Evolutionary conservation across 2,113 vertebrate species (phyloP), one percentile per base, ranked within the genome.

Genomic region (Platysternon megacephalum): DNA sequence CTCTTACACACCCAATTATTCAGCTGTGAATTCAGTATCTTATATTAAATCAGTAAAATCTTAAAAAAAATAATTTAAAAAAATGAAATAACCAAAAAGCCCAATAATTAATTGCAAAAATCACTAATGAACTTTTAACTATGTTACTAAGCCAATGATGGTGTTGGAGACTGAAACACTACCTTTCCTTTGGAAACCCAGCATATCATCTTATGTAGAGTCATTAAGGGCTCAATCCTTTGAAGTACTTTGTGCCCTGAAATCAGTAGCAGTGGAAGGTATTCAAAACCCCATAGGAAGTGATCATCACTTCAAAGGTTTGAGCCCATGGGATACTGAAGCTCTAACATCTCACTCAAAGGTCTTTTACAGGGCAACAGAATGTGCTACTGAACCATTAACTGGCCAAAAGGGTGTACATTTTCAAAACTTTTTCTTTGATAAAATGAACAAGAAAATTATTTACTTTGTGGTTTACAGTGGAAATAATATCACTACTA

Each of bases 51-150:
- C 26, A 93, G 39, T 21, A 87, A 3, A 68, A 80, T 22, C 84
- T 89, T 52, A 87, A 29, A 91, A 91, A 48, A 83, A 84, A 48
- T 28, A 58, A 32, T 58, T 56, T 58, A 3, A 32, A 68, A 35
- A 68, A 68, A 65, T 68, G 14, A 68, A 68, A 68, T 68, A 68
- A 68, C 35, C 61, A 68, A 68, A n/a, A 92, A 85, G 68, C 29
- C 48, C 24, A 90, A 44, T n/a, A 52, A 44, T 19, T 79, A 52
- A 49, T 74, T 83, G 46, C 49, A 92, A 84, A 65, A 97, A 83
- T 5, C 13, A 88, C 42, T 55, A 5, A 52, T 51, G 29, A 61
- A 12, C 11, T 29, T 61, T 61, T 35, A 32, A 35, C 29, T 61
- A 12, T 61, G 11, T 84, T 72, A 83, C 21, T 81, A 82, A 84